These are phyloP conservation scores for Henricia sp. DNA, from an alignment of 53 echinoderm and acorn worm species.

Conservation along the genomic window DNA sequence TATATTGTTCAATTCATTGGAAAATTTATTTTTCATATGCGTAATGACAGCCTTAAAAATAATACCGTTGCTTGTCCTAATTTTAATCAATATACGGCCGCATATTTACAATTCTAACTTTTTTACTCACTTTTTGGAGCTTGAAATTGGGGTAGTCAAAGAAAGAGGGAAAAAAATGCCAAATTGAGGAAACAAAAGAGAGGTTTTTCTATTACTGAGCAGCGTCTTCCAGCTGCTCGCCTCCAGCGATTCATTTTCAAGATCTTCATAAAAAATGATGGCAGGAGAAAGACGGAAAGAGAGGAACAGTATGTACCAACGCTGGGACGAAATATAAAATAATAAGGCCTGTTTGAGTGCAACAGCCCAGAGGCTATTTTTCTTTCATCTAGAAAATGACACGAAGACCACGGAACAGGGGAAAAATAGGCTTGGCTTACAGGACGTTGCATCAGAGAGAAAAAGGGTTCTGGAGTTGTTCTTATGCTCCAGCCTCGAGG, in stretches of 20 bases:
- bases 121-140: too few relatives aligned
- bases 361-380: constrained; percentile 59
- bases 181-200: neutral
- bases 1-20: too few relatives aligned
- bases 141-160: too few relatives aligned
- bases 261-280: constrained; percentile 62
- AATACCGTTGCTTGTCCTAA: too few relatives aligned
- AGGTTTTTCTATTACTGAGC: constrained; percentile 49
- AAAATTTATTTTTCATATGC: too few relatives aligned
- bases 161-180: too few relatives aligned
- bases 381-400: constrained; percentile 78
- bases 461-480: constrained; percentile 12
- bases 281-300: constrained; percentile 4
- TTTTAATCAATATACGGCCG: too few relatives aligned
- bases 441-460: constrained; percentile 38
- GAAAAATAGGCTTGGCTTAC: constrained; percentile 62
- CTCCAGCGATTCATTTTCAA: constrained; percentile 43
- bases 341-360: constrained; percentile 48
- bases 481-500: constrained; percentile 53
- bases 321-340: constrained; percentile 57
- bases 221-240: constrained; percentile 40
- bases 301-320: constrained; percentile 22
- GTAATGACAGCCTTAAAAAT: too few relatives aligned
- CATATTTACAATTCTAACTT: too few relatives aligned
- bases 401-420: constrained; percentile 54